Conservation (phyloP, 2,113 vertebrate species). For the Poicephalus meyeri region DNA sequence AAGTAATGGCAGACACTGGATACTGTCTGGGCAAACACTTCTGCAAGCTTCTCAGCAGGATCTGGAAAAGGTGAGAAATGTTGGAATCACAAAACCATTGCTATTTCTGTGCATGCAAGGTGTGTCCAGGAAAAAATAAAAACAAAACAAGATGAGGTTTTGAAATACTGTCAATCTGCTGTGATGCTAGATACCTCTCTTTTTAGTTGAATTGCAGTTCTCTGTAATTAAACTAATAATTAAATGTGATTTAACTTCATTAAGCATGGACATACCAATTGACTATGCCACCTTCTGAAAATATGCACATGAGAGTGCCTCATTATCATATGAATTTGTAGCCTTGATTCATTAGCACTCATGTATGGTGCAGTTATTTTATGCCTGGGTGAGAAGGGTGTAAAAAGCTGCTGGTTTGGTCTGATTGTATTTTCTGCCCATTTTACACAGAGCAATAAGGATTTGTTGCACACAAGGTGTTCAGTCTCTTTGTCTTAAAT, state of each 20-base stretch:
- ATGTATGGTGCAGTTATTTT: not conserved
- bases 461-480: not conserved
- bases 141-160: not conserved
- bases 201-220: not conserved
- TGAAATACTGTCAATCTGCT: not conserved
- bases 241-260: not conserved
- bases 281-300: not conserved
- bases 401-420: not conserved
- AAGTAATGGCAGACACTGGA: conserved; percentile 87
- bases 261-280: not conserved
- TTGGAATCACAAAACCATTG: not conserved
- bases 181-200: not conserved
- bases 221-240: not conserved
- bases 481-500: not conserved
- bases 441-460: not conserved
- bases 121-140: not conserved
- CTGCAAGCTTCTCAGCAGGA: conserved; percentile 95
- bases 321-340: not conserved
- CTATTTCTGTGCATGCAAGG: not conserved
- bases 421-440: not conserved
- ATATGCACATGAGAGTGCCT: not conserved
- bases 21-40: conserved; percentile 92
- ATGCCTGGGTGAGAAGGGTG: not conserved
- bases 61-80: conserved; percentile 88
- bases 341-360: not conserved